Conservation (phyloP, 2,888 invertebrate genomes). For the Tupiocoris notatus region DNA sequence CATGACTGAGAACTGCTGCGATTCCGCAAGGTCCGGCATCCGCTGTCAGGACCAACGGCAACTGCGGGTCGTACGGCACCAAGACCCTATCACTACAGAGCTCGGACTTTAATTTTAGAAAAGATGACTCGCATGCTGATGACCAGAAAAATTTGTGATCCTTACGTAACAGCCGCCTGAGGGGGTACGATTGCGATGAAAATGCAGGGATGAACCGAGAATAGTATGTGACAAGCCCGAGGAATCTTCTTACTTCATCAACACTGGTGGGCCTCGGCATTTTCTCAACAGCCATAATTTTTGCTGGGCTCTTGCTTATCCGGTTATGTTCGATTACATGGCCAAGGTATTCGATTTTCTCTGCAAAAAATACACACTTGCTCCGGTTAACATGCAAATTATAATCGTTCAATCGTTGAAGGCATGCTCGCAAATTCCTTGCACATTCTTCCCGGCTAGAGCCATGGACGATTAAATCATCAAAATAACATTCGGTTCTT, state of each 20-base stretch:
- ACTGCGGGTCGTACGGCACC: constrained; percentile 45
- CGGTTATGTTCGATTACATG: constrained; percentile 29
- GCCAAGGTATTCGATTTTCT: constrained; percentile 40
- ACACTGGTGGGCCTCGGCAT: constrained; percentile 39
- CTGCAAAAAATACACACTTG: constrained; percentile 8
- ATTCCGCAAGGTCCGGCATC: constrained; percentile 44
- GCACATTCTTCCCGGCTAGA: constrained; percentile 41
- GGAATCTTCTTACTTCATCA: constrained; percentile 43
- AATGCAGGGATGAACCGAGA: constrained; percentile 47
- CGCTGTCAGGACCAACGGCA: constrained; percentile 45
- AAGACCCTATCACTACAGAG: constrained; percentile 48
- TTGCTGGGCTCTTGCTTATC: not conserved
- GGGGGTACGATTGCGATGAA: constrained; percentile 43
- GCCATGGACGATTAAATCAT: constrained; percentile 48
- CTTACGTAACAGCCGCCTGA: constrained; percentile 44
- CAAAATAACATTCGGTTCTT: constrained; percentile 44
- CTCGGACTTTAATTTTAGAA: constrained; percentile 47
- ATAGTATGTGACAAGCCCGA: constrained; percentile 47
- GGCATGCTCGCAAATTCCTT: not conserved
- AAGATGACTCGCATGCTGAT: constrained; percentile 45
- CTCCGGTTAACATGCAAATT: constrained; percentile 15
- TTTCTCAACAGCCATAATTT: not conserved
- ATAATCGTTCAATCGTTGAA: not conserved
- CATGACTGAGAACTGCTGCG: constrained; percentile 42
- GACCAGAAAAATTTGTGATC: constrained; percentile 46